A percentile compares a stretch with the other conserved stretches of the same genome.
Evolutionary conservation across 2,113 vertebrate genomes (phyloP).

Genomic region (Ceyx margarethae): DNA sequence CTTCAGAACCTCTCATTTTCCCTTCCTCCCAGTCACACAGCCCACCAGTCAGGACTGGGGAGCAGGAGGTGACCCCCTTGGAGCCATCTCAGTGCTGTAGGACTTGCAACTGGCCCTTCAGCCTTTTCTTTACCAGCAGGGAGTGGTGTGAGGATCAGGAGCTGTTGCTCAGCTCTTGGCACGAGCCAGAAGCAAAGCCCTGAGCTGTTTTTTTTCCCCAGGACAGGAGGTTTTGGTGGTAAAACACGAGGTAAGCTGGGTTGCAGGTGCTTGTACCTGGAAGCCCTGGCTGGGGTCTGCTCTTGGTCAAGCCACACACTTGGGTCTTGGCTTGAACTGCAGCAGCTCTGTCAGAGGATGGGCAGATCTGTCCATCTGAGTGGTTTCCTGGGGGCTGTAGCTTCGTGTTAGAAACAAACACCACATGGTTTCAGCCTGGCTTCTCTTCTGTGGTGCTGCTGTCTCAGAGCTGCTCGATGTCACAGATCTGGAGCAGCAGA

Average conservation of each 20-base stretch:
- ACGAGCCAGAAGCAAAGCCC: neutral
- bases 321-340: neutral
- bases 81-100: neutral
- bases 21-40: neutral
- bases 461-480: no score
- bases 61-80: neutral
- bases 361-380: neutral
- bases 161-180: neutral
- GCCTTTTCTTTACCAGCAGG: neutral
- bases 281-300: neutral
- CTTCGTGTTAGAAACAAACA: neutral
- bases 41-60: neutral
- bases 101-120: neutral
- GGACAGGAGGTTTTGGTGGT: neutral
- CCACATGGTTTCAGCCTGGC: rapidly evolving
- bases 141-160: neutral
- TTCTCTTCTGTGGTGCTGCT: neutral
- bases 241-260: neutral
- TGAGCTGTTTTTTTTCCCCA: neutral
- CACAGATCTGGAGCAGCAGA: neutral
- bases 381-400: neutral
- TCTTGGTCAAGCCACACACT: rapidly evolving
- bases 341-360: neutral
- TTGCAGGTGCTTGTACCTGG: neutral
- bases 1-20: neutral